Percentiles rank a stretch among this genome's conserved stretches.
Evolutionary conservation across 2,797 vertebrate species (phyloP).

Genomic region (Catharus ustulatus): DNA sequence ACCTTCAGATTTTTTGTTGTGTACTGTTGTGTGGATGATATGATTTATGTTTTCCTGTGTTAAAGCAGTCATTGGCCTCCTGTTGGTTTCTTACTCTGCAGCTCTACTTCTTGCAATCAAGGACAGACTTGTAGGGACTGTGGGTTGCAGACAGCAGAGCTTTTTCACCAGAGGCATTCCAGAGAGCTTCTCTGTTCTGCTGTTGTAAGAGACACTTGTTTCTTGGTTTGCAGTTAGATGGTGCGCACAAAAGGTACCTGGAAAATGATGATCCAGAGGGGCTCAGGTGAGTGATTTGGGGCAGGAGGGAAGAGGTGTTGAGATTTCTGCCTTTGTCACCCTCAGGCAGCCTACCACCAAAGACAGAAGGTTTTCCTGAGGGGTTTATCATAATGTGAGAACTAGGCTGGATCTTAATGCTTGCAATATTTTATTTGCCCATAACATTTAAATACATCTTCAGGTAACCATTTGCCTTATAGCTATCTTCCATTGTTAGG

Average conservation of each 20-base stretch:
- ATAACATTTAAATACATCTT: slow-evolving; percentile 87
- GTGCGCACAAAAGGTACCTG: not conserved
- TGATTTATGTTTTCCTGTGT: not conserved
- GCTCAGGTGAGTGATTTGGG: not conserved
- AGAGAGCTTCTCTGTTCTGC: not conserved
- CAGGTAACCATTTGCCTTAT: slow-evolving; percentile 97
- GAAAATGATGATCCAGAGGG: not conserved
- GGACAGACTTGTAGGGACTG: not conserved
- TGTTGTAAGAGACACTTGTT: not conserved
- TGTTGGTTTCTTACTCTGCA: not conserved
- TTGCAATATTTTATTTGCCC: slow-evolving; percentile 86
- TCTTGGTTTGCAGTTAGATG: not conserved
- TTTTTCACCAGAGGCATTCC: not conserved
- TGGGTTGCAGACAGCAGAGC: not conserved
- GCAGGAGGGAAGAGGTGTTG: not conserved
- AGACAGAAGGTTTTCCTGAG: slow-evolving; percentile 75
- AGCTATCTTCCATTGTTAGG: slow-evolving; percentile 87
- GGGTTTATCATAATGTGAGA: slow-evolving; percentile 71
- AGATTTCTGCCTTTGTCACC: slow-evolving; percentile 75
- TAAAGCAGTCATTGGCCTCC: not conserved
- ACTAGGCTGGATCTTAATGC: slow-evolving; percentile 82
- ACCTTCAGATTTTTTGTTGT: not conserved
- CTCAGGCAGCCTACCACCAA: slow-evolving; percentile 84
- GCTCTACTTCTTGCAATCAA: not conserved
- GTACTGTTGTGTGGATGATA: not conserved